Percentiles rank a stretch among this genome's conserved stretches.
Evolutionary conservation across 2,888 invertebrate species (phyloP).

Genomic region (Trissonchulus latispiculum): DNA sequence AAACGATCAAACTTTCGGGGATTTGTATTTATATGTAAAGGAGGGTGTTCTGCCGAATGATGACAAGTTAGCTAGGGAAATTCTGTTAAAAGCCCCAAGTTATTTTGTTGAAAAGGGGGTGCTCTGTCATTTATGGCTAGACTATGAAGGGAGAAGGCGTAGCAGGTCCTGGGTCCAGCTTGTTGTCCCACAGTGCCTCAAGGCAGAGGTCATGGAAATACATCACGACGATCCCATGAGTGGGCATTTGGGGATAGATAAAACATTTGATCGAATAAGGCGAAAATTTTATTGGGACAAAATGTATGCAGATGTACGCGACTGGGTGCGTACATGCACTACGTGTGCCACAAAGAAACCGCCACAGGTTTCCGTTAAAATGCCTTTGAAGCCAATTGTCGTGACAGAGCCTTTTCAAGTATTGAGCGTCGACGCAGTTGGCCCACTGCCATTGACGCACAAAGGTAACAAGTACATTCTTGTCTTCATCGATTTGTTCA

Average conservation of each 20-base stretch:
- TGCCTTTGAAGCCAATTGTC: constrained; percentile 22
- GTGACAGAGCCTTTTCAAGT: constrained; percentile 29
- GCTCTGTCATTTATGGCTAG: no score
- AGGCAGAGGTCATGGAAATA: neutral
- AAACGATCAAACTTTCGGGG: no score
- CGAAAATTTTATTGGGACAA: constrained; percentile 27
- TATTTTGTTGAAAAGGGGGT: no score
- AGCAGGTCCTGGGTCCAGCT: neutral
- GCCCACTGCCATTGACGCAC: constrained; percentile 27
- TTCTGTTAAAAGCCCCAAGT: no score
- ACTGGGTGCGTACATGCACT: no score
- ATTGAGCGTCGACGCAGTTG: constrained; percentile 29
- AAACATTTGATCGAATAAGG: constrained; percentile 26
- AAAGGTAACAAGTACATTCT: constrained; percentile 30
- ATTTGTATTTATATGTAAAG: no score
- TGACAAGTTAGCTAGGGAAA: no score
- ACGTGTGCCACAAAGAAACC: no score
- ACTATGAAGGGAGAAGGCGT: no score
- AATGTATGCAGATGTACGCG: no score
- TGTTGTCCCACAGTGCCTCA: constrained; percentile 3
- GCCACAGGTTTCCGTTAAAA: constrained; percentile 22
- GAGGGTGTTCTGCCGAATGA: no score
- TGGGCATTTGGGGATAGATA: no score
- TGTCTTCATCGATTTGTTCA: constrained; percentile 27
- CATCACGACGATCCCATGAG: constrained; percentile 23